These are phyloP conservation scores for Aeoliscus strigatus DNA, from an alignment of 2,797 vertebrate species.

Conservation along the genomic window DNA sequence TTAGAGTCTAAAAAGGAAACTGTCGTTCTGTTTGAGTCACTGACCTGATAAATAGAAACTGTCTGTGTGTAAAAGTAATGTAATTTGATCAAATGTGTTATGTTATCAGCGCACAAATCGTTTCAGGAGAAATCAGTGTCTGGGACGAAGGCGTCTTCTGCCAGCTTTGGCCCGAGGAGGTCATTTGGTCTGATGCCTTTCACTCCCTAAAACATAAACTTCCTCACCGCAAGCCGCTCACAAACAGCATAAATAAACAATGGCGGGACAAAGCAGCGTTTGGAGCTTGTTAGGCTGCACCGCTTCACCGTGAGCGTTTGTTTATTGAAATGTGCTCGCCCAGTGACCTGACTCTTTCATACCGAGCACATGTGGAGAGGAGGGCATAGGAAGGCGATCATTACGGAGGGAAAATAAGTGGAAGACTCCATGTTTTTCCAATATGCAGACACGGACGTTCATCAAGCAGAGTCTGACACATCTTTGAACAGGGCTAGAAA, in stretches of 20 bases:
- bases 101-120: slow-evolving; percentile 4
- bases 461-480: slow-evolving; percentile 58
- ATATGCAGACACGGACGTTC: slow-evolving; percentile 55
- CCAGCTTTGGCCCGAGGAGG: slow-evolving; percentile 27
- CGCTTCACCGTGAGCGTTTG: slow-evolving; percentile 53
- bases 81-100: too few species aligned
- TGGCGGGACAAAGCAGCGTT: slow-evolving; percentile 32
- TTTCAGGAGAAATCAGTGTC: slow-evolving; percentile 8
- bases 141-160: slow-evolving; percentile 9
- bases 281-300: slow-evolving; percentile 45
- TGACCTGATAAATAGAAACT: too few species aligned
- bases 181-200: slow-evolving; percentile 55
- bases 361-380: slow-evolving; percentile 58
- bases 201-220: slow-evolving; percentile 45
- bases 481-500: slow-evolving; percentile 60
- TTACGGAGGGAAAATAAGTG: slow-evolving; percentile 10
- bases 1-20: too few species aligned
- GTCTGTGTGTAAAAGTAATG: too few species aligned
- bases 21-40: too few species aligned
- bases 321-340: slow-evolving; percentile 65
- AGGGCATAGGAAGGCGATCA: slow-evolving; percentile 39
- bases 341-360: slow-evolving; percentile 61
- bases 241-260: slow-evolving; percentile 64
- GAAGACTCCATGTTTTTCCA: slow-evolving; percentile 68
- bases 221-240: slow-evolving; percentile 49